Percentiles rank a stretch among this genome's conserved stretches.
These are phyloP conservation scores for Etheostoma spectabile DNA, from an alignment of 2,113 vertebrate genomes.

Conservation along the genomic window DNA sequence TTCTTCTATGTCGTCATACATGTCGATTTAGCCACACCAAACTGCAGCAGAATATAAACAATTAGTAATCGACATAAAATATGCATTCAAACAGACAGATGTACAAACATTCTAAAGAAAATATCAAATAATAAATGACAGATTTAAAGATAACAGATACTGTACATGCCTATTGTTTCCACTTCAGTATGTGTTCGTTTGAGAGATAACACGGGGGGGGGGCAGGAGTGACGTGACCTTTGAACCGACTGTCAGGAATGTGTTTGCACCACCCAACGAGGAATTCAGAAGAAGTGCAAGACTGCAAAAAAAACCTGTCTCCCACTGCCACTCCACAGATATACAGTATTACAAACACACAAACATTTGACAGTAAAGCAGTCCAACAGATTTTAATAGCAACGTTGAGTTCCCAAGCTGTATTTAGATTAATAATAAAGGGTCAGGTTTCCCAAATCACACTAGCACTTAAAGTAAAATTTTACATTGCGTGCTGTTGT, in stretches of 20 bases:
- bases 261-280: constrained; percentile 55
- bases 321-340: constrained; percentile 36
- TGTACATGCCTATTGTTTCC: constrained; percentile 37
- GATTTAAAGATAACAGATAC: background rate
- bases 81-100: background rate
- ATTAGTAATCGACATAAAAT: background rate
- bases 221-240: constrained; percentile 68
- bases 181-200: constrained; percentile 16
- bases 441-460: too few relatives aligned
- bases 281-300: constrained; percentile 68
- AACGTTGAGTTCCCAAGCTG: background rate
- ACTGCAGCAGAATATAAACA: background rate
- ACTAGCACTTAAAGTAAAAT: background rate
- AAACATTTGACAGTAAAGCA: constrained; percentile 2
- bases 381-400: background rate
- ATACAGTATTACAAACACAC: background rate
- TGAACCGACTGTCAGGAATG: constrained; percentile 69
- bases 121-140: background rate
- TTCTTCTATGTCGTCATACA: background rate
- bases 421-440: background rate
- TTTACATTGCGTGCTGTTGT: background rate
- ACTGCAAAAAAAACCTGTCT: constrained; percentile 48
- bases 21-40: background rate
- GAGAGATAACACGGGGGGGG: constrained; percentile 28
- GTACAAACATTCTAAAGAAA: background rate